Base-by-base conservation (phyloP, 2,888 invertebrate species). In the Caenorhabditis sp. region DNA sequence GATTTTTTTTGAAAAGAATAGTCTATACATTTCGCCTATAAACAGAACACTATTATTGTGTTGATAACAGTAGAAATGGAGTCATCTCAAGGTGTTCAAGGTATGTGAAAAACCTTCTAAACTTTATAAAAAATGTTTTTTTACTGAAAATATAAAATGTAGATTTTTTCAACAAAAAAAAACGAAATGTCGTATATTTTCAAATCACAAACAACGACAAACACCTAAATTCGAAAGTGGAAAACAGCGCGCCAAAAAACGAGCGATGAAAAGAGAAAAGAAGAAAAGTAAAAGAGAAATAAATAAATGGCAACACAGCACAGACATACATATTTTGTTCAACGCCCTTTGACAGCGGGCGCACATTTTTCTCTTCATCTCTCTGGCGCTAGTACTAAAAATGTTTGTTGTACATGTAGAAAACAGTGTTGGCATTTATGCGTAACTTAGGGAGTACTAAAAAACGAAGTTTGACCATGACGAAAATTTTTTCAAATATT, bases 231-330 rank as follows among this genome's bases (percentile, higher is more conserved):
- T 23, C 51, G 51, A 23, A 51, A 51, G 21, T 23, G 2, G 21
- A 4, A 51, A 51, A 19, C 19, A 51, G 4, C 19, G 51, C 21
- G 51, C 19, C 19, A 51, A 23, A 23, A 23, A 19, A 19, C 21
- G 2, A 51, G 51, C 8, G 51, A 51, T 51, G 51, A 4, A 23
- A 5, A 51, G 19, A 21, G 51, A 6, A 51, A 51, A 51, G 19
- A 23, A 51, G 51, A n/a, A 51, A 51, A 23, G 51, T 23, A 21
- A 51, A 21, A 51, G 51, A 51, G 51, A 23, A 51, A 51, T 51
- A 51, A 51, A 51, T 51, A 51, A 51, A 51, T 51, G 51, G 51
- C 51, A 51, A 51, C 51, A 51, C 43, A 43, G 43, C 43, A 17
- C 43, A 43, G 43, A 17, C 43, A 14, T 43, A 43, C 43, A 43